These are phyloP conservation scores for Narcine bancroftii DNA, from an alignment of 2,113 vertebrate genomes.

Conservation along the genomic window DNA sequence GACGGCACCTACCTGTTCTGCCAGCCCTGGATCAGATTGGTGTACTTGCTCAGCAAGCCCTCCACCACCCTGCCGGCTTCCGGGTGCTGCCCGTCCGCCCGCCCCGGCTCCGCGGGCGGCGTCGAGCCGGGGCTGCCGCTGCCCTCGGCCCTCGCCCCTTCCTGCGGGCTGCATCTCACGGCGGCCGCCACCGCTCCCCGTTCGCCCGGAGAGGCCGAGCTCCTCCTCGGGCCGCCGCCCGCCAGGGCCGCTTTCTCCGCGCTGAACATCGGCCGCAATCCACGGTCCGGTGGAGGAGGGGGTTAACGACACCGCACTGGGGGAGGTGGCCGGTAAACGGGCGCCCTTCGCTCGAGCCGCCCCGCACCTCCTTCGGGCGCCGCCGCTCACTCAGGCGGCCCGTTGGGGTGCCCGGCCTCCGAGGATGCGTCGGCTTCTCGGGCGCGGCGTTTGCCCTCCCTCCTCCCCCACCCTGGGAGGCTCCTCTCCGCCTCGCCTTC, in stretches of 20 bases:
- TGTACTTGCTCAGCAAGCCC: conserved; percentile 91
- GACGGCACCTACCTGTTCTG: conserved; percentile 88
- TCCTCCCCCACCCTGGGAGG: neutral
- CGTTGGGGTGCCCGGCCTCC: too few species aligned
- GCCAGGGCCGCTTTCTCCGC: conserved; percentile 46
- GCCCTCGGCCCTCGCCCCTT: neutral
- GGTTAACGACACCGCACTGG: too few species aligned
- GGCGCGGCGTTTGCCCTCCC: neutral
- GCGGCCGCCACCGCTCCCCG: conserved; percentile 41
- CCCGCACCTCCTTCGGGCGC: too few species aligned
- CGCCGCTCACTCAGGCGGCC: too few species aligned
- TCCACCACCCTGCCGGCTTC: conserved; percentile 52
- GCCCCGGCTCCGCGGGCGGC: conserved; percentile 50
- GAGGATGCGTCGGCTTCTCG: neutral
- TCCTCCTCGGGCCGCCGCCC: conserved; percentile 54
- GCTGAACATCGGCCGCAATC: neutral
- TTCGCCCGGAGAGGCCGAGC: conserved; percentile 46
- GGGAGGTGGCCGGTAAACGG: neutral
- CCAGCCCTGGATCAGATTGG: conserved; percentile 94
- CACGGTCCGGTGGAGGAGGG: neutral
- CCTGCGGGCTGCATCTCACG: neutral
- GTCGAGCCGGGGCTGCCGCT: conserved; percentile 62
- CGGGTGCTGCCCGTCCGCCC: conserved; percentile 53
- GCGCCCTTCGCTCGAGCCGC: neutral
- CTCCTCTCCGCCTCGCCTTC: neutral